These are phyloP conservation scores for Antitype chi DNA, from an alignment of 2,888 invertebrate genomes.

Conservation along the genomic window DNA sequence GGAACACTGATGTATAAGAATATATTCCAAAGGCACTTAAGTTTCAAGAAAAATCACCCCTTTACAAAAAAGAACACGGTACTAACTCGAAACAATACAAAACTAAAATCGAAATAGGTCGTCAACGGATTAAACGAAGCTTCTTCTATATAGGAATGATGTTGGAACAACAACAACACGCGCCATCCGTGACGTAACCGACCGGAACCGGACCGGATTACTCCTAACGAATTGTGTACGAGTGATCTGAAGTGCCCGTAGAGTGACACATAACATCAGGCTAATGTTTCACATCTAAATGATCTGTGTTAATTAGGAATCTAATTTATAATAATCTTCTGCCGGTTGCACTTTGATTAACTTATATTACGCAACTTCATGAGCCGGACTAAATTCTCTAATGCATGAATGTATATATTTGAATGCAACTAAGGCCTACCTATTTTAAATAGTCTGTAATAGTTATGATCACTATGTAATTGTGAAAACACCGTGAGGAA, in stretches of 20 bases:
- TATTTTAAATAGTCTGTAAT: too few species aligned
- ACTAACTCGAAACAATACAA: background rate
- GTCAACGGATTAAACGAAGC: slow-evolving; percentile 18
- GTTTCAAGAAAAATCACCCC: background rate
- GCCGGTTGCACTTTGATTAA: background rate
- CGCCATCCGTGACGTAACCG: slow-evolving; percentile 31
- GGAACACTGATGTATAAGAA: background rate
- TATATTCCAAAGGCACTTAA: too few species aligned
- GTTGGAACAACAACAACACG: slow-evolving; percentile 14
- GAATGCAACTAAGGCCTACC: background rate
- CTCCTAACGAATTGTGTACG: slow-evolving; percentile 17
- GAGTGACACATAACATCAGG: too few species aligned
- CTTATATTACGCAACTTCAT: background rate
- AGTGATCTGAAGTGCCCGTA: background rate
- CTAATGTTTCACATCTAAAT: background rate
- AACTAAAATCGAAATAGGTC: slow-evolving; percentile 31
- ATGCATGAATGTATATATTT: background rate
- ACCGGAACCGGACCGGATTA: slow-evolving; percentile 28
- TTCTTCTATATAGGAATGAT: background rate
- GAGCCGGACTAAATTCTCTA: background rate
- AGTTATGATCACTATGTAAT: too few species aligned
- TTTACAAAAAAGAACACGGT: background rate
- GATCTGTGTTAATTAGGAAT: slow-evolving; percentile 4
- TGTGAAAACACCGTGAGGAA: too few species aligned
- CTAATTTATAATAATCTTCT: background rate